phyloP scores from a whole-genome alignment of 2,888 invertebrate species.

The Odontomyia ornata region DNA sequence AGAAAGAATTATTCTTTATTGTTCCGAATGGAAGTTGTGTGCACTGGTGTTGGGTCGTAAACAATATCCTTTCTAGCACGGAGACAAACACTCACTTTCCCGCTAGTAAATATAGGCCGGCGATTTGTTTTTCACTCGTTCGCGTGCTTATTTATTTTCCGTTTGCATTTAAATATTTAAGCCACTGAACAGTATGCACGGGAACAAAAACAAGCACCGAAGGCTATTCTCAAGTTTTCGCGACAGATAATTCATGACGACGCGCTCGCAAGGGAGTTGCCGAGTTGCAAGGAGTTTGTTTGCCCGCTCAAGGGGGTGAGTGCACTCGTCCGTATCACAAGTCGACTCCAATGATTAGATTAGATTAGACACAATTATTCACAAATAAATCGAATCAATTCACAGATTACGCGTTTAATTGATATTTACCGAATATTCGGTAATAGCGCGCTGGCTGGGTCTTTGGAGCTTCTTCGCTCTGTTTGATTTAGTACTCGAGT shows the following conservation, averaged over 20 bases:
- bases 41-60: not conserved
- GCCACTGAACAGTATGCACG: not conserved
- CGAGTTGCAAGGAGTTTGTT: not conserved
- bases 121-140: not conserved
- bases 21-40: not conserved
- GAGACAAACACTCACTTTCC: constrained; percentile 23
- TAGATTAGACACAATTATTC: constrained; percentile 35
- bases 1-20: constrained; percentile 3
- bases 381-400: constrained; percentile 29
- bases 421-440: constrained; percentile 11
- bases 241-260: constrained; percentile 25
- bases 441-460: not conserved
- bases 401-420: constrained; percentile 22
- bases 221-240: constrained; percentile 15
- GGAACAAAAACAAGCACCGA: not conserved
- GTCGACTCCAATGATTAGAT: not conserved
- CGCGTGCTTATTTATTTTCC: not conserved
- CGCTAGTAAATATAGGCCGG: constrained; percentile 31
- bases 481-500: constrained; percentile 8
- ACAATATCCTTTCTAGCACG: not conserved
- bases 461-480: not conserved
- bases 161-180: constrained; percentile 7
- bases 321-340: not conserved
- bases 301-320: not conserved
- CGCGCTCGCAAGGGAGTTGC: not conserved